Base-by-base conservation (phyloP, 2,797 vertebrate genomes). In the Anisognathus igniventris region DNA sequence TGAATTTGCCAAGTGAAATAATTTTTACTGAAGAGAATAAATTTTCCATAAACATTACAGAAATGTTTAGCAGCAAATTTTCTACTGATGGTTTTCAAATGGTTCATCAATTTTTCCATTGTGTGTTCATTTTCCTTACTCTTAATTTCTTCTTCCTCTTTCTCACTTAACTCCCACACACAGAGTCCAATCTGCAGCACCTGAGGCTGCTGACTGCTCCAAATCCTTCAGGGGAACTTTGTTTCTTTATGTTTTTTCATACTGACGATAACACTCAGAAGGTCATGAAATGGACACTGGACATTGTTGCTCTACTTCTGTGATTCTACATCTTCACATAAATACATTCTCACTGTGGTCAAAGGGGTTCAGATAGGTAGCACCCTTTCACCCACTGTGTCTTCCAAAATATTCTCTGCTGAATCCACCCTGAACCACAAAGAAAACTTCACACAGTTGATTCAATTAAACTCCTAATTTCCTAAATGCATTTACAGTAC, bases 1-100 rank as follows among this genome's bases (percentile, higher is more conserved):
- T 71, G 75, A 96, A 89, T 92, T 76, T 92, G 30, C 54, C 5
- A 79, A 73, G 22, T 53, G 66, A 79, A 93, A 92, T 73, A 91
- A 33, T 71, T 79, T 53, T 65, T 57, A 77, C 30, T 83, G 79
- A 50, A 88, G 50, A 35, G 35, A 85, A 91, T 54, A 92, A 86
- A 21, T 61, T 82, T 82, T 73, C 53, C 12, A 22, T 44, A 56
- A 78, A 62, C 39, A 30, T 61, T 57, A 24, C 4, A 30, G 12
- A 33, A 73, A 14, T 37, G 10, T 77, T 88, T 76, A 65, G 42
- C 28, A 61, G 57, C 12, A 74, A 54, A 48, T 93, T 93, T 89
- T 74, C 64, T 86, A 72, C 20, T 92, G 45, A 15, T 71, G 60
- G 25, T 65, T 93, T 74, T 88, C 33, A 94, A 79, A 68, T 6